Conservation (phyloP, 2,797 vertebrate genomes). For the Manis javanica region DNA sequence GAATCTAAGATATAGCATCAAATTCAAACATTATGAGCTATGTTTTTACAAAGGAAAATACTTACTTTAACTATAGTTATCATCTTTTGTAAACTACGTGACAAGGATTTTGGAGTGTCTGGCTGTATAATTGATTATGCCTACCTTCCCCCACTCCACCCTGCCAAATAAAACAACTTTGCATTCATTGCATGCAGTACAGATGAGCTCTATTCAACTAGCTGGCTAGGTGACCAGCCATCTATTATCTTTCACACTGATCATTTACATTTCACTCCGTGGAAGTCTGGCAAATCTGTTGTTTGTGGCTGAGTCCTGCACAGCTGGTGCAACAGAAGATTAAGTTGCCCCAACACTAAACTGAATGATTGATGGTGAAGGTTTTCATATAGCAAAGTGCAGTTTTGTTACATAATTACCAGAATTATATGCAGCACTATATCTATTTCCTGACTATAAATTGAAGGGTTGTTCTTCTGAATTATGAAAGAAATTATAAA, state of each 20-base stretch:
- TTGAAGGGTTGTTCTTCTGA: slow-evolving; percentile 87
- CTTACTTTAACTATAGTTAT: neutral
- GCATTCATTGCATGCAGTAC: neutral
- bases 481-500: slow-evolving; percentile 88
- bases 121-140: neutral
- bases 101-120: neutral
- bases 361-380: slow-evolving; percentile 80
- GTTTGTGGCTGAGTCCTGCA: slow-evolving; percentile 41
- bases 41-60: neutral
- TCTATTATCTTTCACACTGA: slow-evolving; percentile 44
- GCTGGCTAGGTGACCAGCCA: slow-evolving; percentile 15
- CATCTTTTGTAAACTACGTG: neutral
- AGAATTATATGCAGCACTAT: slow-evolving; percentile 83
- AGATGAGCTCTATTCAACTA: slow-evolving; percentile 40
- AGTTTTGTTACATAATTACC: slow-evolving; percentile 87
- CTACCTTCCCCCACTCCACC: too few relatives aligned
- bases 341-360: slow-evolving; percentile 84
- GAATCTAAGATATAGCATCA: neutral
- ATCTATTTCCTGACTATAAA: slow-evolving; percentile 86
- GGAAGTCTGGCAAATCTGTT: slow-evolving; percentile 51
- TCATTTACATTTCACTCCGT: slow-evolving; percentile 60
- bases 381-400: slow-evolving; percentile 84
- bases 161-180: neutral
- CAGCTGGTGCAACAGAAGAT: slow-evolving; percentile 84
- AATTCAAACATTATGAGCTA: neutral